phyloP scores from a whole-genome alignment of 2,888 invertebrate genomes.

The Spialia ferax region DNA sequence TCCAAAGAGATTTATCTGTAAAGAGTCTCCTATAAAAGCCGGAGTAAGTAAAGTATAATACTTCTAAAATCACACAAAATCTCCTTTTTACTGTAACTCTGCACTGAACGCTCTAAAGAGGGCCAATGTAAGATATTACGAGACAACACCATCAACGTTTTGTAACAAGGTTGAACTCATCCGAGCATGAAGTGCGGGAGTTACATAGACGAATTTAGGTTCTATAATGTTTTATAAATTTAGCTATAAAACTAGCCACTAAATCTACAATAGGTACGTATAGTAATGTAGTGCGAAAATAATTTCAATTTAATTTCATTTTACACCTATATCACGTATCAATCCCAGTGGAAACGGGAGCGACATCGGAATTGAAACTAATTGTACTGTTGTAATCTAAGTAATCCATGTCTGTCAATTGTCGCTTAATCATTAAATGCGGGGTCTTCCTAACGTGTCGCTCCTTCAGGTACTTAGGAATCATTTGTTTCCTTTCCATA shows the following conservation, averaged over 20 bases:
- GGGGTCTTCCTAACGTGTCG: conserved; percentile 72
- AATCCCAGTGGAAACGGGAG: background rate
- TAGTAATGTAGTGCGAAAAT: background rate
- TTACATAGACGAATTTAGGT: too few species aligned
- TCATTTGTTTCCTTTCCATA: conserved; percentile 70
- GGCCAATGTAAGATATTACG: too few species aligned
- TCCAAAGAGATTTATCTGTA: too few species aligned
- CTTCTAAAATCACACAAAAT: background rate
- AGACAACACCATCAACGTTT: background rate
- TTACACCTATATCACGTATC: background rate
- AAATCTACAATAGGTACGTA: background rate
- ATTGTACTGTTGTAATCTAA: conserved; percentile 65
- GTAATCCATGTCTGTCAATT: conserved; percentile 73
- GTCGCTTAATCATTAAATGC: conserved; percentile 68
- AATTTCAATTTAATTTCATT: background rate
- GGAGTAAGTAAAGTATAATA: background rate
- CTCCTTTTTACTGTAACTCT: background rate
- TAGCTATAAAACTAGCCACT: background rate
- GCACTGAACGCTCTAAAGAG: background rate
- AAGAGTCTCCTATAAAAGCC: too few species aligned
- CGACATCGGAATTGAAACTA: conserved; percentile 60
- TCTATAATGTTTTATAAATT: too few species aligned
- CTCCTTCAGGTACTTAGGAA: conserved; percentile 74
- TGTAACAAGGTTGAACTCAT: too few species aligned
- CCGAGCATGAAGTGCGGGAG: too few species aligned